Evolutionary conservation across 2,797 vertebrate species (phyloP).

Genomic region (Bradypodion ventrale): DNA sequence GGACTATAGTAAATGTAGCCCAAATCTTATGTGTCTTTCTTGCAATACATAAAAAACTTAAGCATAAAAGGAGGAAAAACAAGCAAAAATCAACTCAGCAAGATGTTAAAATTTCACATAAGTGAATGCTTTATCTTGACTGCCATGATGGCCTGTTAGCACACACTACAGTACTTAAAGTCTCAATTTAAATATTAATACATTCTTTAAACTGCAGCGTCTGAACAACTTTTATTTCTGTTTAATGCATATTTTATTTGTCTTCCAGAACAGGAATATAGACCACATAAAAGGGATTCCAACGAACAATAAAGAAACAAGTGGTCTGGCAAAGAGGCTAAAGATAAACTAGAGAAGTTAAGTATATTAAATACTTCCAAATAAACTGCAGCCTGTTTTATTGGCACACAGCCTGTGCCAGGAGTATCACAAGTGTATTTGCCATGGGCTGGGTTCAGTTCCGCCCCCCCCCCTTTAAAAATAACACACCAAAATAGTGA

Average conservation of each 20-base stretch:
- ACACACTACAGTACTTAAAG: neutral
- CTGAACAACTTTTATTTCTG: neutral
- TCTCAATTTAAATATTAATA: slow-evolving; percentile 12
- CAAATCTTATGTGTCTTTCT: neutral
- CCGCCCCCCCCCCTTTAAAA: neutral
- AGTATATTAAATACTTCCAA: no score
- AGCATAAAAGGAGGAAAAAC: neutral
- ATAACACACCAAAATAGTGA: neutral
- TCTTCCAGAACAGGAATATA: neutral
- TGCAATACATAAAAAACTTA: neutral
- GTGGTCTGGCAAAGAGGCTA: neutral
- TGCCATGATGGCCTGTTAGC: neutral
- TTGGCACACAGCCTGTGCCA: neutral
- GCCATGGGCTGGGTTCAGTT: neutral
- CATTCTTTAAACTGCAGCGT: slow-evolving; percentile 21
- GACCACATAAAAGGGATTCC: neutral
- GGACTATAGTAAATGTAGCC: neutral
- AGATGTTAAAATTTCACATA: fast-evolving
- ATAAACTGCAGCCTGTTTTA: no score
- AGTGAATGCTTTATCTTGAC: neutral
- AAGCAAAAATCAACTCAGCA: neutral
- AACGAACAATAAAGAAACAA: neutral
- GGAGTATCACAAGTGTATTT: neutral
- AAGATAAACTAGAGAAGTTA: no score
- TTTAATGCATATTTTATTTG: neutral